Percentiles rank a stretch among this genome's conserved stretches.
phyloP scores from a whole-genome alignment of 2,797 vertebrate genomes.

The Staurois parvus region DNA sequence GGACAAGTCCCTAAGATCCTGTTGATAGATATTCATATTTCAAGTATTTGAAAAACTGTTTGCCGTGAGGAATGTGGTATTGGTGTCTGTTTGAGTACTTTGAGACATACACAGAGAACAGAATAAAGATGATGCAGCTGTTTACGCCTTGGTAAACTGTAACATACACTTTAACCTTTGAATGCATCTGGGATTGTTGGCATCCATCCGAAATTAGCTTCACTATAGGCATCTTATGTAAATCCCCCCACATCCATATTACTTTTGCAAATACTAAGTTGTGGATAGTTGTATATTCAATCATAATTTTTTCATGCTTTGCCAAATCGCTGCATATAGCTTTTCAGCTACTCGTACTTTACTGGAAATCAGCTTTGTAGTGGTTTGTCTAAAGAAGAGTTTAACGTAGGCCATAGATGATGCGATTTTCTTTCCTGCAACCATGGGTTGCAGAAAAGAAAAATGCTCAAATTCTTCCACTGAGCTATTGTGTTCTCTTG shows the following conservation, averaged over 20 bases:
- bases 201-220: conserved; percentile 20
- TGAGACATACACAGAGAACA: conserved; percentile 37
- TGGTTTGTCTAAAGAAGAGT: neutral
- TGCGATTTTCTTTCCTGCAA: too few species aligned
- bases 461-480: too few species aligned
- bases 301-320: neutral
- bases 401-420: too few species aligned
- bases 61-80: conserved; percentile 38
- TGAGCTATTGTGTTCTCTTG: too few species aligned
- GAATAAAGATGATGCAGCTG: conserved; percentile 51
- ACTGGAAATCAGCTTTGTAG: neutral
- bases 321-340: neutral
- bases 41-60: conserved; percentile 50
- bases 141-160: conserved; percentile 51
- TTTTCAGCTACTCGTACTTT: neutral
- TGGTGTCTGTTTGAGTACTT: conserved; percentile 38
- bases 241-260: neutral
- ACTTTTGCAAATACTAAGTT: neutral
- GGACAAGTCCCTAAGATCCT: conserved; percentile 30
- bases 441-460: too few species aligned
- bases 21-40: conserved; percentile 48
- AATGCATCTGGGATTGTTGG: conserved; percentile 40
- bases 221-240: conserved; percentile 34
- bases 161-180: conserved; percentile 36
- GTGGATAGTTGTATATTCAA: neutral